Conservation (phyloP, 2,113 vertebrate species). For the Grallaria varia region DNA sequence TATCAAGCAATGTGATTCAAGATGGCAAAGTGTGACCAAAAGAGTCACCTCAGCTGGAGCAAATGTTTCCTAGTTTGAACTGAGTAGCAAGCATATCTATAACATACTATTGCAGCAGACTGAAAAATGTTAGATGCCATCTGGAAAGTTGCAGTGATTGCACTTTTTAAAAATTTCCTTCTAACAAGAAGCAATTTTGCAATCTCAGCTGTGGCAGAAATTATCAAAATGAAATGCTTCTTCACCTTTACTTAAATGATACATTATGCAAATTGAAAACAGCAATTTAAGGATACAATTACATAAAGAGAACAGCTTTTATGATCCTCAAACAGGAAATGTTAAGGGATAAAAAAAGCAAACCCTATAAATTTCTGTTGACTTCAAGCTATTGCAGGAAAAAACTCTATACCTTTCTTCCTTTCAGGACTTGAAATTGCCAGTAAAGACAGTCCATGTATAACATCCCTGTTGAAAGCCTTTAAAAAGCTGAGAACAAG, state of each 20-base stretch:
- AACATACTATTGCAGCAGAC: constrained; percentile 23
- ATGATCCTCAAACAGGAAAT: constrained; percentile 47
- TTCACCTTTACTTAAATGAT: constrained; percentile 65
- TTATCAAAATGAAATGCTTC: constrained; percentile 54
- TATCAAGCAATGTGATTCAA: background rate
- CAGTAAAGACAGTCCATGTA: background rate
- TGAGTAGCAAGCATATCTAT: constrained; percentile 15
- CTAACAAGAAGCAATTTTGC: constrained; percentile 63
- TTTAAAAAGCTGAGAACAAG: background rate
- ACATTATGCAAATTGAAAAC: constrained; percentile 63
- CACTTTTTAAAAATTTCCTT: constrained; percentile 65
- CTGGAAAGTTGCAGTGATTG: constrained; percentile 60
- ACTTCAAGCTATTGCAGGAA: background rate
- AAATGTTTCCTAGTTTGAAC: constrained; percentile 3
- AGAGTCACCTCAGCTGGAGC: background rate
- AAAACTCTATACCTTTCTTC: constrained; percentile 30
- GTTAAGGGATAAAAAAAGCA: constrained; percentile 50
- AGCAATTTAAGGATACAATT: constrained; percentile 60
- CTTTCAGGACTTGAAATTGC: background rate
- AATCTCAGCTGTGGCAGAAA: constrained; percentile 62
- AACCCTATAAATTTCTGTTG: background rate
- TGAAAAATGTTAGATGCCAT: constrained; percentile 55
- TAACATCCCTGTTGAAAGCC: background rate
- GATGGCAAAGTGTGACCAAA: background rate
- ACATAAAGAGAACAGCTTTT: constrained; percentile 50